Base-by-base conservation (phyloP, 2,888 invertebrate species). In the Drosophila pullipes region DNA sequence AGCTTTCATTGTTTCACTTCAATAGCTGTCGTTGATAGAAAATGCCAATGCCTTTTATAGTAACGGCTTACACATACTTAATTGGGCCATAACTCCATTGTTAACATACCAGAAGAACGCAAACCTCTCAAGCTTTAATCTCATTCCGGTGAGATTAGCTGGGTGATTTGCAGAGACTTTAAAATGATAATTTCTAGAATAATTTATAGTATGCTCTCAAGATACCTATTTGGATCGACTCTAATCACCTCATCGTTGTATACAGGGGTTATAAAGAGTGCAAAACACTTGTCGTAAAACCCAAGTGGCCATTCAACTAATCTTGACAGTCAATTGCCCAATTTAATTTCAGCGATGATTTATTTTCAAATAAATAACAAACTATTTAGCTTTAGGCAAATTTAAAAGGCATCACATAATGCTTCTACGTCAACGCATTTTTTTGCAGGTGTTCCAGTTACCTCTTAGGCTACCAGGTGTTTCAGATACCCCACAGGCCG, bases 41-140 rank as follows among this genome's bases (percentile, higher is more conserved):
- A 16, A 35, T 13, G 53, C 53, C 44, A 18, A 41, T 2, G 74
- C 64, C 86, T 91, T 91, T 83, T 91, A 91, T 91, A 91, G 74
- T 64, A 18, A 28, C 18, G 39, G 28, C 18, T 70, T 39, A 53
- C 30, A 31, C 60, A 16, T 41, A 47, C 28, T 57, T 35, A 35
- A 3, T 25, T 31, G 1, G 11, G 9, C 31, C 10, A 16, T 6
- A 22, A 13, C 4, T n/a, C n/a, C 9, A 9, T 18, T 60, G 31
- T 18, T 44, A 25, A 41, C 18, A 33, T 13, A 3, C 11, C 22
- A 47, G 1, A 18, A 2, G 1, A 25, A 0, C 41, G 1, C 18
- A 28, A 59, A 28, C 13, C 39, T 5, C 7, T 16, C 22, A 25
- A 22, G 16, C n/a, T 33, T 37, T 65, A 65, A 62, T 44, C 47